Evolutionary conservation across 2,888 invertebrate genomes (phyloP).

Genomic region (Cephus runcator): DNA sequence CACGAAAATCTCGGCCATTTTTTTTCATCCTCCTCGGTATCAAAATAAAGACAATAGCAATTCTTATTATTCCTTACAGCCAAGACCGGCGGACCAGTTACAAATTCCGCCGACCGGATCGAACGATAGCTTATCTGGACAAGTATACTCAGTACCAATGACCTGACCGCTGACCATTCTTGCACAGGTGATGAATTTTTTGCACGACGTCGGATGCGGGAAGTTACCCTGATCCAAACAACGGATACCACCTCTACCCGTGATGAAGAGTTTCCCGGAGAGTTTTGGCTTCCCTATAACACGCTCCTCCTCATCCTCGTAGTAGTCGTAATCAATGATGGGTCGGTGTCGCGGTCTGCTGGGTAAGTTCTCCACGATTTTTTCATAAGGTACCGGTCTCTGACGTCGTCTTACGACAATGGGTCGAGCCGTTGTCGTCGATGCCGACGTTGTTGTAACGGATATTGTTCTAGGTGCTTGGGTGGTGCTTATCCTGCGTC

Average conservation of each 20-base stretch:
- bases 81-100: slow-evolving; percentile 87
- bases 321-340: slow-evolving; percentile 72
- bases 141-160: slow-evolving; percentile 89
- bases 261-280: slow-evolving; percentile 72
- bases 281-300: slow-evolving; percentile 68
- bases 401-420: slow-evolving; percentile 31
- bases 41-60: neutral
- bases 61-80: slow-evolving; percentile 73
- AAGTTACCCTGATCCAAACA: slow-evolving; percentile 92
- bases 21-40: neutral
- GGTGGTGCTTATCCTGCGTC: slow-evolving; percentile 62
- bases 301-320: slow-evolving; percentile 74
- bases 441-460: slow-evolving; percentile 44
- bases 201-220: slow-evolving; percentile 90
- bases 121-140: slow-evolving; percentile 86
- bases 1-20: neutral
- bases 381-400: slow-evolving; percentile 47
- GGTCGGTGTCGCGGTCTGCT: slow-evolving; percentile 51
- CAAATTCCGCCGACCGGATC: slow-evolving; percentile 92
- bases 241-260: slow-evolving; percentile 74
- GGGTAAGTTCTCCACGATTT: slow-evolving; percentile 37
- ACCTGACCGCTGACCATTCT: slow-evolving; percentile 81
- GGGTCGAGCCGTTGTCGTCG: slow-evolving; percentile 31
- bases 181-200: slow-evolving; percentile 92
- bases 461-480: slow-evolving; percentile 46